Base-by-base conservation (phyloP, 2,888 invertebrate species). In the Molorchus minor region DNA sequence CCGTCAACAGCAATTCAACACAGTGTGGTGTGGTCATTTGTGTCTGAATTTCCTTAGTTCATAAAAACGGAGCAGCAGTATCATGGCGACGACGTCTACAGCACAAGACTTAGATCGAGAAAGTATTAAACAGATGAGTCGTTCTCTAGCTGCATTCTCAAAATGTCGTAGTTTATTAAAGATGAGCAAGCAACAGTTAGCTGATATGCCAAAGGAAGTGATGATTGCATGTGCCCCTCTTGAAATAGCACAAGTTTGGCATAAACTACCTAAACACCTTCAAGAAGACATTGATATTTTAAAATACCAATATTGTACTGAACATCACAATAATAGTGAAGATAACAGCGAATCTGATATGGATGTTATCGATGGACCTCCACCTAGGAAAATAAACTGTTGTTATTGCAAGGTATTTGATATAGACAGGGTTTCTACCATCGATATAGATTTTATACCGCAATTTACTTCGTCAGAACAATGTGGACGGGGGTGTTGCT, bases 1-100 rank as follows among this genome's bases (percentile, higher is more conserved):
- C 19, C 10, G 25, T 16, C 40, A 30, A 12, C 51, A 41, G 25
- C 19, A 36, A 1, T 52, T 33, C 15, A 30, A 53, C 40, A 44
- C 41, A 43, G 33, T 21, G n/a, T 44, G 58, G 41, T 66, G 58
- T 56, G 67, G 56, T 12, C 63, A 65, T 36, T 56, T 65, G 30
- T 67, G 65, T 55, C 49, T 65, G 38, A 57, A 60, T 25, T 62
- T 64, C 57, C 36, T 38, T 7, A 17, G 2, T 16, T 30, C 15
- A 15, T n/a, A 30, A 47, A 33, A n/a, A n/a, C 3, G 35, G 16
- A 16, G 33, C 15, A 15, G 15, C 7, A 4, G 7, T n/a, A n/a
- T 16, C 12, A 15, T 8, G 16, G 16, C 8, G 16, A 16, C 8
- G 16, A 8, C 15, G 7, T 15, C 3, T 3, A 25, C 25, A 8